Percentiles rank a stretch among this genome's conserved stretches.
phyloP scores from a whole-genome alignment of 2,113 vertebrate species.

The Cyphomyrus plagiostoma region DNA sequence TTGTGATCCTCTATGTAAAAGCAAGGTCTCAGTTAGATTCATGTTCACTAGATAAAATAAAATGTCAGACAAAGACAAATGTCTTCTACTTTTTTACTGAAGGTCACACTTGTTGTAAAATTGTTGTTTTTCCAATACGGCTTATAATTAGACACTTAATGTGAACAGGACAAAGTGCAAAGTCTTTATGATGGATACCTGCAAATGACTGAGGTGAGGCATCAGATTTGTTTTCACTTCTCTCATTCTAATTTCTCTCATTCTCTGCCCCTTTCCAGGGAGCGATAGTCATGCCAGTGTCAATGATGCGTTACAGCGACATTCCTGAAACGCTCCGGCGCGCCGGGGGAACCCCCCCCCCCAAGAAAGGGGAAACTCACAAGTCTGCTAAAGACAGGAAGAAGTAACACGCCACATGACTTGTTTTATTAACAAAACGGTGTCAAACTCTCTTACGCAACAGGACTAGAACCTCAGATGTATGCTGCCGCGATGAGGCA shows the following conservation, averaged over 20 bases:
- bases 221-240: not conserved
- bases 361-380: not conserved
- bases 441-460: not conserved
- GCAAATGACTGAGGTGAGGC: not conserved
- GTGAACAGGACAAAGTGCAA: not conserved
- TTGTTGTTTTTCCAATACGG: not conserved
- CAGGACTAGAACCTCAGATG: not conserved
- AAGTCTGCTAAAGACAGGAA: not conserved
- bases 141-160: not conserved
- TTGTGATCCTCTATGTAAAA: not conserved
- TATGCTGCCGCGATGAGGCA: constrained; percentile 32
- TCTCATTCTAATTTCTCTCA: not conserved
- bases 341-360: not conserved
- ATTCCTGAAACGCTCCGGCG: not conserved
- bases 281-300: not conserved
- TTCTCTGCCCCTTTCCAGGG: not conserved
- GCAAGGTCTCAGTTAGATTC: not conserved
- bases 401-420: not conserved
- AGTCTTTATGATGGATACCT: not conserved
- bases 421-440: not conserved
- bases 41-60: not conserved
- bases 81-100: not conserved
- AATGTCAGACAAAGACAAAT: not conserved
- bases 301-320: not conserved
- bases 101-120: not conserved